Evolutionary conservation across 2,888 invertebrate genomes (phyloP).

Genomic region (Drosophila paramelanica): DNA sequence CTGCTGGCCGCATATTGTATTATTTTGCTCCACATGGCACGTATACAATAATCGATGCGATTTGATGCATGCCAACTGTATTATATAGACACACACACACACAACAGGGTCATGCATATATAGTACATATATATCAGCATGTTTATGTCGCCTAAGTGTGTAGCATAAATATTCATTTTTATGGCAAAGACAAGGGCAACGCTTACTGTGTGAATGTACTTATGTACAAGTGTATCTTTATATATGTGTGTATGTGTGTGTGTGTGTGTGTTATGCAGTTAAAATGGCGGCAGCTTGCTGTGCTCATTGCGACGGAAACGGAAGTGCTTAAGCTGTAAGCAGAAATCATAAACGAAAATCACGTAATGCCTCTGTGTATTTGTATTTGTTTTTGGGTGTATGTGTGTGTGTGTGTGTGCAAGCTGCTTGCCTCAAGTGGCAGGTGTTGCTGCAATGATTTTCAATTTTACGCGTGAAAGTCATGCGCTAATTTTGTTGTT

Average conservation of each 20-base stretch:
- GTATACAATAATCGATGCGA: conserved; percentile 77
- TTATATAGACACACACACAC: conserved; percentile 15
- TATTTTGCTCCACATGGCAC: conserved; percentile 45
- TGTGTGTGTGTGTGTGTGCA: conserved; percentile 1
- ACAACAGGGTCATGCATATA: conserved; percentile 56
- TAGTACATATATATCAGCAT: conserved; percentile 67
- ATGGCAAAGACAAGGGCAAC: conserved; percentile 67
- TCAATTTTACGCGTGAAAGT: conserved; percentile 79
- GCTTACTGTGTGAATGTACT: conserved; percentile 5
- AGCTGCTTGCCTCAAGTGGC: conserved; percentile 54
- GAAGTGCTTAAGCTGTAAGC: conserved; percentile 78
- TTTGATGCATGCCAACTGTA: conserved; percentile 71
- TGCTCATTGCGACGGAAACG: conserved; percentile 69
- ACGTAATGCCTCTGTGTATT: conserved; percentile 67
- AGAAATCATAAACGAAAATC: conserved; percentile 82
- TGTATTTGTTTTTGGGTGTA: background rate
- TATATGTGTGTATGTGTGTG: conserved; percentile 9
- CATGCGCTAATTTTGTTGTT: conserved; percentile 77
- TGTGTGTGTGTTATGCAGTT: conserved; percentile 45
- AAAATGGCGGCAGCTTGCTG: conserved; percentile 57
- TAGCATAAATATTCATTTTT: conserved; percentile 80
- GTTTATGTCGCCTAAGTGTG: conserved; percentile 68
- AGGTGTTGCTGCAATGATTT: conserved; percentile 82
- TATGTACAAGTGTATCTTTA: background rate
- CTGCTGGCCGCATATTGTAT: conserved; percentile 26